A percentile compares a stretch with the other conserved stretches of the same genome.
Evolutionary conservation across 2,113 vertebrate genomes (phyloP).

Genomic region (Rhinichthys klamathensis): DNA sequence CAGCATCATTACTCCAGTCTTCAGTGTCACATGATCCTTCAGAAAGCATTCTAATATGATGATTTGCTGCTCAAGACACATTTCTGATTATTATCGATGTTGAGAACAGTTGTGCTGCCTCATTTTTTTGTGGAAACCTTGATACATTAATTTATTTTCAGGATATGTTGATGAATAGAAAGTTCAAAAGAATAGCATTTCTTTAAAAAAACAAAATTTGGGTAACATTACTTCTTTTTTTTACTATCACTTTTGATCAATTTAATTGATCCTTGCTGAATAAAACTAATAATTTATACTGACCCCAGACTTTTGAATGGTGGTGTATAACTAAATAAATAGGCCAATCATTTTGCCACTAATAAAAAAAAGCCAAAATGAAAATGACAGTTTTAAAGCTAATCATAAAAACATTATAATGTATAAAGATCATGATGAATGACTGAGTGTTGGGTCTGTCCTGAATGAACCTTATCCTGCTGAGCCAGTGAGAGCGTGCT

Average conservation of each 20-base stretch:
- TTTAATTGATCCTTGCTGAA: neutral
- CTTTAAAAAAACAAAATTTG: neutral
- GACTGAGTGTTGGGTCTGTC: neutral
- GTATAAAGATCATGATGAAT: neutral
- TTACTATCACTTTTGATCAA: neutral
- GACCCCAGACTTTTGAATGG: neutral
- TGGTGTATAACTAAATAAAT: too few species aligned
- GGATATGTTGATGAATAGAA: neutral
- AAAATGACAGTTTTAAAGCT: neutral
- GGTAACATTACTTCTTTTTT: neutral
- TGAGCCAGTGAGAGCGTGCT: constrained; percentile 86
- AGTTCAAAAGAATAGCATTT: neutral
- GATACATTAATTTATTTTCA: neutral
- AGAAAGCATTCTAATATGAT: neutral
- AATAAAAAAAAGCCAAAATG: neutral
- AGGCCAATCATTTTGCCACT: too few species aligned
- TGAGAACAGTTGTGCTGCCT: neutral
- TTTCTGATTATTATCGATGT: neutral
- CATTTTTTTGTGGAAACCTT: neutral
- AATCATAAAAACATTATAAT: neutral
- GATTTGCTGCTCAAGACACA: neutral
- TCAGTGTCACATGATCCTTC: neutral
- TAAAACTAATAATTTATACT: neutral
- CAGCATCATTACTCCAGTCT: neutral
- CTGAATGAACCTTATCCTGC: constrained; percentile 82